These are phyloP conservation scores for Micrasema minimum DNA, from an alignment of 1,140 invertebrate genomes.

Conservation along the genomic window DNA sequence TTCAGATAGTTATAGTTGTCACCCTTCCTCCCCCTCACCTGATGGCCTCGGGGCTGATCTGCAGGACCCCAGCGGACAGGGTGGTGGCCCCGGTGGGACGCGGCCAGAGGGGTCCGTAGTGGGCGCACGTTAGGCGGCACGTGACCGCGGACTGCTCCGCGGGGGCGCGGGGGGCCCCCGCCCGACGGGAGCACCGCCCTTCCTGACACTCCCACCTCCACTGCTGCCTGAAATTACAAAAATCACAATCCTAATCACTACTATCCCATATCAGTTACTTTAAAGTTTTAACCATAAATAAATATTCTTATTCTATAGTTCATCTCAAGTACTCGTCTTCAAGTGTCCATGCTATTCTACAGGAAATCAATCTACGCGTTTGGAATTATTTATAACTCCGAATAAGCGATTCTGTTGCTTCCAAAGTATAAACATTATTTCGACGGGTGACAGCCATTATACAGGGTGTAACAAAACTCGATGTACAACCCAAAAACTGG, in stretches of 20 bases:
- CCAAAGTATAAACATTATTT: too few species aligned
- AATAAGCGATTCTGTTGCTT: neutral
- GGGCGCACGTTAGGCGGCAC: constrained; percentile 76
- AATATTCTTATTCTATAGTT: neutral
- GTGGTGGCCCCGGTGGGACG: constrained; percentile 68
- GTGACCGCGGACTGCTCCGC: constrained; percentile 63
- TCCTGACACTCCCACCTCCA: constrained; percentile 44
- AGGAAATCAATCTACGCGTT: neutral
- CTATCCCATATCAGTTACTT: neutral
- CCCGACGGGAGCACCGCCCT: constrained; percentile 26
- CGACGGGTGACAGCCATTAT: too few species aligned
- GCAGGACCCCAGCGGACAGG: constrained; percentile 63
- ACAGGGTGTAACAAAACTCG: too few species aligned
- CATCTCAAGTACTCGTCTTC: neutral
- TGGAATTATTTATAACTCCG: neutral
- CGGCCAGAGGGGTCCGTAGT: constrained; percentile 77
- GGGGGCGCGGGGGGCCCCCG: constrained; percentile 15
- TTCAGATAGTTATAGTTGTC: too few species aligned
- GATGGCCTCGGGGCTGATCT: constrained; percentile 63
- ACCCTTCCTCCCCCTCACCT: too few species aligned
- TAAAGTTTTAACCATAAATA: neutral
- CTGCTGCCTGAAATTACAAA: constrained; percentile 37
- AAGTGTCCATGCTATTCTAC: neutral
- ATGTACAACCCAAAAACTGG: too few species aligned
- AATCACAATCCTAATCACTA: neutral